Evolutionary conservation across 2,888 invertebrate species (phyloP).

Genomic region (Lepidocyrtoides sp.): DNA sequence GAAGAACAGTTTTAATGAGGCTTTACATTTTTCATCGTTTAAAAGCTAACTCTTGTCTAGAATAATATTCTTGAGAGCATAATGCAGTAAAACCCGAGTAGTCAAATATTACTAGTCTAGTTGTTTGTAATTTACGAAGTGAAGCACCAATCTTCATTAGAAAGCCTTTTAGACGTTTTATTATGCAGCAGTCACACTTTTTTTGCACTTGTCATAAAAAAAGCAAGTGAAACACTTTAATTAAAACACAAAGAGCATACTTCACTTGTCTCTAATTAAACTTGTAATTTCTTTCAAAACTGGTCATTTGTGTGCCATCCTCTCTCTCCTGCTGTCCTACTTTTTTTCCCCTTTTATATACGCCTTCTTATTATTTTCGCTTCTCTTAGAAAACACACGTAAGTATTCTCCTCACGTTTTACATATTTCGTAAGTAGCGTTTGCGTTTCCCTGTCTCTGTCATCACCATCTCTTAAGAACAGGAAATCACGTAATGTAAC

Average conservation of each 20-base stretch:
- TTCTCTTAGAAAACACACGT: neutral
- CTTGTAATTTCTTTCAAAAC: neutral
- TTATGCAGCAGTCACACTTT: too few species aligned
- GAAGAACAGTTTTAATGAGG: too few species aligned
- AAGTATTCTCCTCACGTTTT: neutral
- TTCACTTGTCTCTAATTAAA: neutral
- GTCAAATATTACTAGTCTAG: too few species aligned
- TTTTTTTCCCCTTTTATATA: neutral
- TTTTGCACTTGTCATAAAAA: neutral
- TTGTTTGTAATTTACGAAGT: too few species aligned
- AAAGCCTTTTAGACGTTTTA: too few species aligned
- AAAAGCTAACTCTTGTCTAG: too few species aligned
- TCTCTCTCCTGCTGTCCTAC: neutral
- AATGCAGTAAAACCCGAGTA: too few species aligned
- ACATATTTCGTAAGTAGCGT: neutral
- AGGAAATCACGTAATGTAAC: conserved; percentile 9
- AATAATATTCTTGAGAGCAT: too few species aligned
- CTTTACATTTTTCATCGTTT: too few species aligned
- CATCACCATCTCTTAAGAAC: neutral
- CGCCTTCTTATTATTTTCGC: neutral
- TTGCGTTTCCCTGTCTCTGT: neutral
- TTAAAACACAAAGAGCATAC: neutral
- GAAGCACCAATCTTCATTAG: too few species aligned
- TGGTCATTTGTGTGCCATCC: neutral
- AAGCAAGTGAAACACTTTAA: neutral